Evolutionary conservation across 2,113 vertebrate genomes (phyloP).

Genomic region (Acanthisitta chloris): DNA sequence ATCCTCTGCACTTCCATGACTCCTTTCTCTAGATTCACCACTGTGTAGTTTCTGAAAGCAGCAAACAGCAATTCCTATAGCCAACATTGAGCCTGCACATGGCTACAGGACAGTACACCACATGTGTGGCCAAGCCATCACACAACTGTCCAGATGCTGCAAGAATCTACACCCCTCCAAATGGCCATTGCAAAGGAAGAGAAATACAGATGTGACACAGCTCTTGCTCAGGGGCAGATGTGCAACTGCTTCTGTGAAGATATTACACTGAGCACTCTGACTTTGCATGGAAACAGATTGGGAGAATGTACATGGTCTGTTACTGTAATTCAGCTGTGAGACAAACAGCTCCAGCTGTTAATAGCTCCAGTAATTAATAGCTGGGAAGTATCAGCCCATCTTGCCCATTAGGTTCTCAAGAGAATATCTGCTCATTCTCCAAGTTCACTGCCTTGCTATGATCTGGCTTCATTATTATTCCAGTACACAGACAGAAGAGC

Average conservation of each 20-base stretch:
- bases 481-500: neutral
- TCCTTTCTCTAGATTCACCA: slow-evolving; percentile 91
- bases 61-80: neutral
- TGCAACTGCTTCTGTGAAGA: neutral
- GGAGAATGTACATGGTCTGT: neutral
- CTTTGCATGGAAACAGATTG: neutral
- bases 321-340: neutral
- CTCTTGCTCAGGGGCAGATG: neutral
- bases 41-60: slow-evolving; percentile 87
- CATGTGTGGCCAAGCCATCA: neutral
- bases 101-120: rapidly evolving
- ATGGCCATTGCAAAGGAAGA: neutral
- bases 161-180: neutral
- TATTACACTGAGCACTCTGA: neutral
- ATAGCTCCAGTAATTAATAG: slow-evolving; percentile 8
- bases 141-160: neutral
- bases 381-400: slow-evolving; percentile 10
- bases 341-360: slow-evolving; percentile 18
- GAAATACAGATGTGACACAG: neutral
- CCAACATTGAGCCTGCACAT: neutral
- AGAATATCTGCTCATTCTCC: neutral
- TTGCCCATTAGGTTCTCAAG: slow-evolving; percentile 17
- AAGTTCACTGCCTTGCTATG: neutral
- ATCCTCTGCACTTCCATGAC: slow-evolving; percentile 88
- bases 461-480: neutral